Conservation (phyloP, 2,888 invertebrate species). For the Chrysodeixis includens region DNA sequence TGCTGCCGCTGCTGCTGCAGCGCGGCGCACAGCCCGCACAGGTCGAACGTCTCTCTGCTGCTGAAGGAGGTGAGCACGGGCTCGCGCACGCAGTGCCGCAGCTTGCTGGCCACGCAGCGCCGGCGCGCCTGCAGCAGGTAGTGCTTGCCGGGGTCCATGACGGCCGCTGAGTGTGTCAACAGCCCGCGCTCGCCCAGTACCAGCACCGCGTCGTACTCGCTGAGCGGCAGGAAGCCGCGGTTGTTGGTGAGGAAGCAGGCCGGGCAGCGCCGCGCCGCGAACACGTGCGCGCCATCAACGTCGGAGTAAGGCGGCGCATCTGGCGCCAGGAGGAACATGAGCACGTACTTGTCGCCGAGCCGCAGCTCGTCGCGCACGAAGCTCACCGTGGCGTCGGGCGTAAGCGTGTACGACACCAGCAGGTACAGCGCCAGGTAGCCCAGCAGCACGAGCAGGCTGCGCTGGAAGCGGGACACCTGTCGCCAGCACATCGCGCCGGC, state of each 20-base stretch:
- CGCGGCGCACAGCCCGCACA: conserved; percentile 63
- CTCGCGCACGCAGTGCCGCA: conserved; percentile 63
- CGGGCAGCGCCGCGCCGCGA: conserved; percentile 65
- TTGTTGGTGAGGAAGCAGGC: conserved; percentile 76
- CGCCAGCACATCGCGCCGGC: conserved; percentile 72
- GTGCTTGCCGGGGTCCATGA: conserved; percentile 67
- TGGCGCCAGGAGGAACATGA: conserved; percentile 69
- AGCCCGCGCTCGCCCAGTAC: conserved; percentile 58
- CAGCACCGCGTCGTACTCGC: conserved; percentile 74
- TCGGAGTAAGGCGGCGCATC: conserved; percentile 64
- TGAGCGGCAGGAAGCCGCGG: conserved; percentile 71
- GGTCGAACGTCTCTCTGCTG: conserved; percentile 53
- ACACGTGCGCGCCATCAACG: conserved; percentile 69
- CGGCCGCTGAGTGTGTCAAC: conserved; percentile 57
- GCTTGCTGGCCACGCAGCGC: conserved; percentile 66
- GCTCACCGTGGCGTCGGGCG: conserved; percentile 59
- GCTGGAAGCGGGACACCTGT: conserved; percentile 68
- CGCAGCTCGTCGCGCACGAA: conserved; percentile 71
- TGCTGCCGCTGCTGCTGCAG: conserved; percentile 23
- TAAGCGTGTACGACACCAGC: conserved; percentile 62
- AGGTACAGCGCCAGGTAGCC: conserved; percentile 67
- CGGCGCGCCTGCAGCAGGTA: conserved; percentile 65
- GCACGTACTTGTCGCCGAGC: conserved; percentile 69
- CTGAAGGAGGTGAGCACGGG: conserved; percentile 67
- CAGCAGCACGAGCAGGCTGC: conserved; percentile 62